Base-by-base conservation (phyloP, 1,140 invertebrate genomes). In the Heterodera schachtii region DNA sequence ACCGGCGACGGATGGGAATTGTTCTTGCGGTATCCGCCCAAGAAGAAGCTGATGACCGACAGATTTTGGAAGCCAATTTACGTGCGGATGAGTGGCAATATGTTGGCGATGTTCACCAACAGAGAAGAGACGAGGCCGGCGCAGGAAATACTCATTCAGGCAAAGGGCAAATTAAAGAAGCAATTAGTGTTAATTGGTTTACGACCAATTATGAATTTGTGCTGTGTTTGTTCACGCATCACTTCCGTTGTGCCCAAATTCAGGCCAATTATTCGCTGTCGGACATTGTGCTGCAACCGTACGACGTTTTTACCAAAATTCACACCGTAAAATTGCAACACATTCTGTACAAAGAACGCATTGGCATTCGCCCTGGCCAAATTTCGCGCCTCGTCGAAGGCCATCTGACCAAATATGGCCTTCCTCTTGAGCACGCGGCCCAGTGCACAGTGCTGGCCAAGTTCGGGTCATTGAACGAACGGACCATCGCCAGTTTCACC, bases 311-410 rank as follows among this genome's bases (percentile, higher is more conserved):
- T 90, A 96, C 96, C 5, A 99, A 99, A 92, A 98, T 99, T 86
- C 98, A 99, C 91, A 99, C 97, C 0, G 93, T 98, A 19, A 99
- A 99, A 91, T 91, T 99, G 67, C 96, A 98, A 89, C 98, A 98
- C 89, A 94, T 98, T 49, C 97, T 98, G 90, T 99, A 99, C 91
- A 98, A 98, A 90, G 97, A 99, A 90, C 92, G 96, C 46, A 96
- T 98, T 0, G 97, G 97, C 4, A 95, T 99, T 16, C 92, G 96
- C 86, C 95, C 96, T 0, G 97, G 89, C 21, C 90, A 90, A 82
- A 90, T 90, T 52, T 82, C 86, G 47, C 70, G 89, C 21, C 85
- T 90, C 19, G 88, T 90, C 19, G 91, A 97, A 81, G 95, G 95
- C 69, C 95, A 97, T 91, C 95, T 97, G 90, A 96, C 96, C 66